Percentiles rank a stretch among this genome's conserved stretches.
phyloP scores from a whole-genome alignment of 1,140 invertebrate species.

The Brachystomella parvula region DNA sequence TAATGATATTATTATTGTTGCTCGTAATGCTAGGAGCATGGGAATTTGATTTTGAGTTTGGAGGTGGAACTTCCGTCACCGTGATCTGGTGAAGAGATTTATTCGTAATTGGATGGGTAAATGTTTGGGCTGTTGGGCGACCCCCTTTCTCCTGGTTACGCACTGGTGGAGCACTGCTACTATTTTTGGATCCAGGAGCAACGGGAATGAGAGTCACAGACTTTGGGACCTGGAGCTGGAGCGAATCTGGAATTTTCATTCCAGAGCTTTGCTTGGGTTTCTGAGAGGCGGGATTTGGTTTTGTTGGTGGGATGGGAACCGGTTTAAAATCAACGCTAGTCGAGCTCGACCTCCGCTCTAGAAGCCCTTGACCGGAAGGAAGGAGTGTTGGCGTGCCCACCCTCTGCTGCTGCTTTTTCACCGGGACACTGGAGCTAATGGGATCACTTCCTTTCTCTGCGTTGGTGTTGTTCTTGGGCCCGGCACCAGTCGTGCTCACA shows the following conservation, averaged over 20 bases:
- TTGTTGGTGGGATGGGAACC: conserved; percentile 1
- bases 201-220: conserved; percentile 38
- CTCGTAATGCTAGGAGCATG: background rate
- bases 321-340: background rate
- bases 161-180: background rate
- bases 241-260: conserved; percentile 29
- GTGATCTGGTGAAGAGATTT: conserved; percentile 38
- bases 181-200: conserved; percentile 17
- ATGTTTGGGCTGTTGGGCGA: conserved; percentile 19
- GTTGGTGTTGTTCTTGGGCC: background rate
- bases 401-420: background rate
- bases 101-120: conserved; percentile 38
- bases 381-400: background rate
- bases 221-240: conserved; percentile 35
- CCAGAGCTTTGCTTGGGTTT: background rate
- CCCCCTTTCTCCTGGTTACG: background rate
- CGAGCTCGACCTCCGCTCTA: background rate
- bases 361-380: background rate
- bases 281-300: background rate
- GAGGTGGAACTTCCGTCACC: conserved; percentile 35
- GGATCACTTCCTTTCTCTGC: background rate
- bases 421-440: background rate
- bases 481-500: background rate
- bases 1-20: conserved; percentile 6
- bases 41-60: conserved; percentile 15